These are phyloP conservation scores for Actinernus sp. DNA, from an alignment of 92 coral and sea anemone genomes.

Conservation along the genomic window DNA sequence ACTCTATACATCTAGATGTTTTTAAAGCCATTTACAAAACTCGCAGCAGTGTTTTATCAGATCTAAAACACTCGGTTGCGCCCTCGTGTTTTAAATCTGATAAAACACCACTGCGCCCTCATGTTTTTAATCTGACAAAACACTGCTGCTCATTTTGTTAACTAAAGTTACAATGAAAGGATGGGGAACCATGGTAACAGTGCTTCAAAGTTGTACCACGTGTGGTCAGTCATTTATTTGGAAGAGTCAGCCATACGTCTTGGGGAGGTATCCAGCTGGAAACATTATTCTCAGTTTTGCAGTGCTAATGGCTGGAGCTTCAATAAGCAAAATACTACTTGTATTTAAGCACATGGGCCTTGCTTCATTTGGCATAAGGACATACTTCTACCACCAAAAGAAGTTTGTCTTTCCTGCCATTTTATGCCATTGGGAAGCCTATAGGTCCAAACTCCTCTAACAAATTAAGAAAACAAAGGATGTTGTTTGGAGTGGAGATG, in stretches of 20 bases:
- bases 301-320: conserved; percentile 61
- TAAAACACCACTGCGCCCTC: no score
- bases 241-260: conserved; percentile 61
- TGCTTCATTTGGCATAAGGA: conserved; percentile 9
- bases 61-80: no score
- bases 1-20: no score
- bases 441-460: neutral
- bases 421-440: conserved; percentile 13
- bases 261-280: conserved; percentile 61
- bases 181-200: conserved; percentile 66
- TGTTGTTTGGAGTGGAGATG: conserved; percentile 28
- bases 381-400: conserved; percentile 18
- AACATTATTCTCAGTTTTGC: conserved; percentile 59
- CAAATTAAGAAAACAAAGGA: conserved; percentile 1
- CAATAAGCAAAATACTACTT: conserved; percentile 46
- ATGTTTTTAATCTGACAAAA: no score
- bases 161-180: conserved; percentile 36
- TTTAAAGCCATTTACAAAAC: no score
- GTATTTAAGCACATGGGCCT: conserved; percentile 54
- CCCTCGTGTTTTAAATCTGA: no score
- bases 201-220: conserved; percentile 29
- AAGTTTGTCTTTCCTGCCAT: conserved; percentile 2
- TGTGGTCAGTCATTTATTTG: conserved; percentile 38
- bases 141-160: no score
- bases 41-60: no score